Percentiles rank a stretch among this genome's conserved stretches.
These are phyloP conservation scores for Morone chrysops DNA, from an alignment of 2,113 vertebrate genomes.

Conservation along the genomic window DNA sequence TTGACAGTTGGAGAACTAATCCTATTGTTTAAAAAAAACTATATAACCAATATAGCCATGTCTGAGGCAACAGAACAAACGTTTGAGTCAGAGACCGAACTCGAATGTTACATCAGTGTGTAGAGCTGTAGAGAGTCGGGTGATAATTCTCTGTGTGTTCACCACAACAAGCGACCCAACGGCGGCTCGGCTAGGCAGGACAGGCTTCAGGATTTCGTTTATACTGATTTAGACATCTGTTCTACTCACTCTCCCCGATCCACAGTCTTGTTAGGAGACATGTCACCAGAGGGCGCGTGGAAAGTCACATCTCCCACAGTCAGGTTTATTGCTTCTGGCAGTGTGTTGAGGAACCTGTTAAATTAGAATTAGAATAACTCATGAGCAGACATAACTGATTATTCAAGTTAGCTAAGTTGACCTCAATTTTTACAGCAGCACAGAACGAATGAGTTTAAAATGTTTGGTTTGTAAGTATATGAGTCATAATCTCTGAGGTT, in stretches of 20 bases:
- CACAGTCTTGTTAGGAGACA: conserved; percentile 82
- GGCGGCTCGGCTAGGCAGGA: too few species aligned
- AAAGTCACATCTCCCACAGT: conserved; percentile 74
- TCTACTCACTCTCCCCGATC: conserved; percentile 87
- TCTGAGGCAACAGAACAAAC: too few species aligned
- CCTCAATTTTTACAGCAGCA: background rate
- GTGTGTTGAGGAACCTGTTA: conserved; percentile 91
- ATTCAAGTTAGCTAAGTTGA: background rate
- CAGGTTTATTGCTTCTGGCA: conserved; percentile 80
- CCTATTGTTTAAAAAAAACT: background rate
- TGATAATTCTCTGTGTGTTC: too few species aligned
- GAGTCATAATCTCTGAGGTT: background rate
- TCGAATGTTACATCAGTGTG: too few species aligned
- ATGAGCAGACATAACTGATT: background rate
- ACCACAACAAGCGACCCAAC: too few species aligned
- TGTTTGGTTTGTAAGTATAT: background rate
- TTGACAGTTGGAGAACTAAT: background rate
- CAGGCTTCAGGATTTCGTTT: background rate
- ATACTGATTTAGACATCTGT: background rate
- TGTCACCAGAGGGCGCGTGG: conserved; percentile 69
- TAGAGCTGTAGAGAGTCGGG: too few species aligned
- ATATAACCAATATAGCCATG: too few species aligned
- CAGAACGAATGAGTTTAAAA: background rate
- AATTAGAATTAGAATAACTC: conserved; percentile 21
- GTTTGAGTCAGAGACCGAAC: too few species aligned